Base-by-base conservation (phyloP, 2,888 invertebrate species). In the Lottia gigantea region DNA sequence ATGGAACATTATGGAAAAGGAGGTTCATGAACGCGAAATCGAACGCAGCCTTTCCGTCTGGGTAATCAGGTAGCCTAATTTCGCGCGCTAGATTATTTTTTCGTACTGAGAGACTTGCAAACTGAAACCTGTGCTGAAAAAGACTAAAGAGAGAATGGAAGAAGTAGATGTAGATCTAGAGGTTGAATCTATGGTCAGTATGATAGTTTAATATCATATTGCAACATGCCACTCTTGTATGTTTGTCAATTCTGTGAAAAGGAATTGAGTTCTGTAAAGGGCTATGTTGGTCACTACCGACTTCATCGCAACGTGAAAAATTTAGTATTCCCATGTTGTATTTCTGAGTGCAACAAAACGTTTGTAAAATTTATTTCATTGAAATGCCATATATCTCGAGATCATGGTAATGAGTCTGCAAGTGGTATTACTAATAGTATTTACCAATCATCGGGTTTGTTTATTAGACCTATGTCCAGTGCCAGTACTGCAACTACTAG, bases 211-310 rank as follows among this genome's bases (percentile, higher is more conserved):
- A 31, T 2, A 4, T 31, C 3, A 31, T 31, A 31, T 31, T 31
- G 2, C 31, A 31, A 4, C 31, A 31, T 31, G 31, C 6, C 31
- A 31, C 31, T 4, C 6, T 31, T 47, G 47, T 47, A 47, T 47
- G 47, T 47, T 47, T 47, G 47, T 47, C 47, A 47, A n/a, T 47
- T 47, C 47, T 47, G 47, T 47, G n/a, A 47, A n/a, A n/a, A 15
- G n/a, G 47, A 47, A 47, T n/a, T 47, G 11, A 47, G 15, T 14
- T 47, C 47, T 47, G 47, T 47, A n/a, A 47, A n/a, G n/a, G n/a
- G 16, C 15, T 47, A 47, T n/a, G 47, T 47, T 15, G n/a, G 47
- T n/a, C 47, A 47, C 47, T 47, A 47, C 47, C 15, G 47, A n/a
- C 47, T 47, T 47, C 47, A 47, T 47, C 16, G 47, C 12, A 47